Base-by-base conservation (phyloP, 2,888 invertebrate genomes). In the Drosophila differens region DNA sequence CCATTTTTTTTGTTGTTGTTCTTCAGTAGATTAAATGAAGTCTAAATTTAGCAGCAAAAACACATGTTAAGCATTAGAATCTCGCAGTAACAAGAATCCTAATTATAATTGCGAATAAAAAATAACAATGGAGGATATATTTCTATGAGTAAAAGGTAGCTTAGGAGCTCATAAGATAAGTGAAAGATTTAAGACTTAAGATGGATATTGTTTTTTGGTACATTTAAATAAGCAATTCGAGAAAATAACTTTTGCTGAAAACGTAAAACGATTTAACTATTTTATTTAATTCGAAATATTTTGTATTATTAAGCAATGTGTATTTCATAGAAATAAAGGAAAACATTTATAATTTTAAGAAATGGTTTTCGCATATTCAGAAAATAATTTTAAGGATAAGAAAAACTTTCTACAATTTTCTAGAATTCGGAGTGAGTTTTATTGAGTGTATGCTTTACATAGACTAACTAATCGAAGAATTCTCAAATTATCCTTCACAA, bases 11-110 rank as follows among this genome's bases (percentile, higher is more conserved):
- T 5, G 22, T 25, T 51, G 9, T 30, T 14, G 25, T 28, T 35
- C 5, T 41, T 19, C 52, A n/a, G 22, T 35, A 54, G 33, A 39
- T 67, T 55, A 55, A 53, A 57, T 57, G 33, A 19, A 32, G 58
- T 69, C 52, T 52, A 69, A 58, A 58, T 58, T 69, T 68, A 68
- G 69, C 35, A 3, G 19, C 3, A 4, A 10, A 25, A 25, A 25
- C 10, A 55, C 19, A 32, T 35, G 37, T 37, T 25, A 1, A 54
- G 19, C 7, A 44, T 22, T 30, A 2, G 32, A 44, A 58, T 25
- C 41, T 44, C 2, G 0, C 10, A 22, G 4, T 30, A 19, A 58
- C 10, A 44, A 35, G 25, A 30, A 7, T 6, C 12, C 39, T n/a
- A 57, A 30, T 37, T 55, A 37, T 19, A 37, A 10, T 37, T 55